phyloP scores from a whole-genome alignment of 2,888 invertebrate species.

The Callosobruchus maculatus region DNA sequence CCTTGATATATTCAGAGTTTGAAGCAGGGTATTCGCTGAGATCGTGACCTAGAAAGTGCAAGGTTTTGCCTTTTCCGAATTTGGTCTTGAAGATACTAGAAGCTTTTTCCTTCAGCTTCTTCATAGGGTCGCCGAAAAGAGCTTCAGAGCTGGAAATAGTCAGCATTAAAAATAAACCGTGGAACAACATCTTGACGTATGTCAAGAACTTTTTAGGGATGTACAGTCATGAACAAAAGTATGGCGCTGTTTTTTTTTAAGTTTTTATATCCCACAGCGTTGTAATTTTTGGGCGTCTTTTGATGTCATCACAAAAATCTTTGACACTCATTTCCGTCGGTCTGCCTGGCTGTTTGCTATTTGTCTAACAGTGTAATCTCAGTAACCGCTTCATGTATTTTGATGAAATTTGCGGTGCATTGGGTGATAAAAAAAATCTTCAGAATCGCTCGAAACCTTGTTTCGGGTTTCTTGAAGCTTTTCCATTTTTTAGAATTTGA shows the following conservation, averaged over 20 bases:
- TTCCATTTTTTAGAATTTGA: no score
- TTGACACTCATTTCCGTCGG: no score
- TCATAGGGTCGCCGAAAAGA: conserved; percentile 25
- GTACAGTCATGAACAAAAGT: not conserved
- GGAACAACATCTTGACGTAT: not conserved
- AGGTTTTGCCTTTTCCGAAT: conserved; percentile 38
- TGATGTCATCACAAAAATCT: no score
- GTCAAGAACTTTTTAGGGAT: not conserved
- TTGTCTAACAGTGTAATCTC: no score
- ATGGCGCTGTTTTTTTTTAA: conserved; percentile 24
- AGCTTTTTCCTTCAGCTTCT: conserved; percentile 41
- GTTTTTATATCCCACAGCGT: no score
- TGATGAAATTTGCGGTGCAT: no score
- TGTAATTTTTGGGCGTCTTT: no score
- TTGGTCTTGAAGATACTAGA: conserved; percentile 40
- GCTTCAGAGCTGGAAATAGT: conserved; percentile 2
- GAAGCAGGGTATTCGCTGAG: conserved; percentile 50
- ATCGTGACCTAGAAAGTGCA: conserved; percentile 43
- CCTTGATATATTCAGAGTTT: conserved; percentile 42
- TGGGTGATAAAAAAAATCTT: no score
- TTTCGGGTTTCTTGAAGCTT: no score
- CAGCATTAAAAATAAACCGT: not conserved
- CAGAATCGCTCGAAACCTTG: no score
- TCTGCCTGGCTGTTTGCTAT: no score
- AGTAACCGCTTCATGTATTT: no score